A percentile compares a stretch with the other conserved stretches of the same genome.
phyloP scores from a whole-genome alignment of 2,113 vertebrate genomes.

The Triplophysa siluroides region DNA sequence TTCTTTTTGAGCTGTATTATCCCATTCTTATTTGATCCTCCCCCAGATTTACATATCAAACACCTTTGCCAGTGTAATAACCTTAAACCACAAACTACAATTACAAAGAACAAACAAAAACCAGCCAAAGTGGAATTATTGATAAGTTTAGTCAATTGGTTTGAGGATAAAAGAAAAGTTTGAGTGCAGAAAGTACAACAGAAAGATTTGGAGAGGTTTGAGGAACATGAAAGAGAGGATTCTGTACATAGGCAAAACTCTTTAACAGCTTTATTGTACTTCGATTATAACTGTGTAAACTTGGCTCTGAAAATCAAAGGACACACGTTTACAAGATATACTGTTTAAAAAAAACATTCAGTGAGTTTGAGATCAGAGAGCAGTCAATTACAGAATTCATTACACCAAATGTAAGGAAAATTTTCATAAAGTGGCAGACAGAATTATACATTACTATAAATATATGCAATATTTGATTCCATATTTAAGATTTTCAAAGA shows the following conservation, averaged over 20 bases:
- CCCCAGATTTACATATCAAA: slow-evolving; percentile 58
- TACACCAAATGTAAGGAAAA: too few species aligned
- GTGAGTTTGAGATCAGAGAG: too few species aligned
- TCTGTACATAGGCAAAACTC: too few species aligned
- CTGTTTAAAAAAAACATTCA: too few species aligned
- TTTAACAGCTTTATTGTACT: too few species aligned
- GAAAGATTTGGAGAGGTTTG: slow-evolving; percentile 36
- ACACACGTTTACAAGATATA: too few species aligned
- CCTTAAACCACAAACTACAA: slow-evolving; percentile 63
- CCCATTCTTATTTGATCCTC: slow-evolving; percentile 56
- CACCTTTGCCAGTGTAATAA: slow-evolving; percentile 54
- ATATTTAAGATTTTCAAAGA: too few species aligned
- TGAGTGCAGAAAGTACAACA: slow-evolving; percentile 7
- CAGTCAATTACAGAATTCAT: not conserved
- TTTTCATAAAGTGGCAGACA: too few species aligned
- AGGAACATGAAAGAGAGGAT: slow-evolving; percentile 22
- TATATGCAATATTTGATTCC: not conserved
- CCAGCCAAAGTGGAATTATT: slow-evolving; percentile 61
- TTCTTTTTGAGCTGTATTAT: slow-evolving; percentile 53
- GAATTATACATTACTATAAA: not conserved
- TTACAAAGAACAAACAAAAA: slow-evolving; percentile 66
- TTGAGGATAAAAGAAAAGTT: slow-evolving; percentile 51
- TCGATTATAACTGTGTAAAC: too few species aligned
- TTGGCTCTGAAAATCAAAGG: too few species aligned
- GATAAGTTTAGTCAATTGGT: slow-evolving; percentile 61